Percentiles rank a stretch among this genome's conserved stretches.
These are phyloP conservation scores for Eulemur rubriventer DNA, from an alignment of 2,797 vertebrate species.

Conservation along the genomic window DNA sequence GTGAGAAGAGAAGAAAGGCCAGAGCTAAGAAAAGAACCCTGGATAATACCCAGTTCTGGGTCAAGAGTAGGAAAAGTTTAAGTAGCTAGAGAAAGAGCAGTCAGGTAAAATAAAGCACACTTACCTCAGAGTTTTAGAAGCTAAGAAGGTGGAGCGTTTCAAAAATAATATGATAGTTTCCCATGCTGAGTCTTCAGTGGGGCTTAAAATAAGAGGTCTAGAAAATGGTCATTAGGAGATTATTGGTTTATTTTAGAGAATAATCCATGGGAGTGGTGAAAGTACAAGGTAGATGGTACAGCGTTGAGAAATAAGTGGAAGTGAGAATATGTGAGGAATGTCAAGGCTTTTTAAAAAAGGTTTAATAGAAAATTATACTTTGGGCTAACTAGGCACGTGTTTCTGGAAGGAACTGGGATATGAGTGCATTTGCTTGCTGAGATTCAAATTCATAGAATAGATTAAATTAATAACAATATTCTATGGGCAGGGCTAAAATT, in stretches of 20 bases:
- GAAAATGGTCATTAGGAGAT: background rate
- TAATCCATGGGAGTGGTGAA: background rate
- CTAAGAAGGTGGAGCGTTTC: background rate
- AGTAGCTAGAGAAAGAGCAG: background rate
- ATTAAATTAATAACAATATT: background rate
- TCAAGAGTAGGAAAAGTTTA: background rate
- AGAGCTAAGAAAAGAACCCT: background rate
- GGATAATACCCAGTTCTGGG: background rate
- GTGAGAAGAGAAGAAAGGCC: background rate
- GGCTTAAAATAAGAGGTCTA: background rate
- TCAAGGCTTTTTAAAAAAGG: background rate
- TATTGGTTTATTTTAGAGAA: background rate
- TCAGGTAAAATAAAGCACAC: background rate
- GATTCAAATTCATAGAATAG: background rate
- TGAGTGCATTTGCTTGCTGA: background rate
- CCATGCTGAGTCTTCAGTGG: background rate
- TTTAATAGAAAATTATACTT: background rate
- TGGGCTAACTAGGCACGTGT: background rate
- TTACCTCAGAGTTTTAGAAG: conserved; percentile 25
- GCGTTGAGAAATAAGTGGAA: background rate
- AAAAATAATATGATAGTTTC: background rate
- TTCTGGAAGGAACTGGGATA: background rate
- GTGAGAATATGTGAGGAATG: background rate
- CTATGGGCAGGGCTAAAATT: background rate
- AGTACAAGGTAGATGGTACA: background rate